These are phyloP conservation scores for Rhodinocichla rosea DNA, from an alignment of 2,113 vertebrate genomes.

Conservation along the genomic window DNA sequence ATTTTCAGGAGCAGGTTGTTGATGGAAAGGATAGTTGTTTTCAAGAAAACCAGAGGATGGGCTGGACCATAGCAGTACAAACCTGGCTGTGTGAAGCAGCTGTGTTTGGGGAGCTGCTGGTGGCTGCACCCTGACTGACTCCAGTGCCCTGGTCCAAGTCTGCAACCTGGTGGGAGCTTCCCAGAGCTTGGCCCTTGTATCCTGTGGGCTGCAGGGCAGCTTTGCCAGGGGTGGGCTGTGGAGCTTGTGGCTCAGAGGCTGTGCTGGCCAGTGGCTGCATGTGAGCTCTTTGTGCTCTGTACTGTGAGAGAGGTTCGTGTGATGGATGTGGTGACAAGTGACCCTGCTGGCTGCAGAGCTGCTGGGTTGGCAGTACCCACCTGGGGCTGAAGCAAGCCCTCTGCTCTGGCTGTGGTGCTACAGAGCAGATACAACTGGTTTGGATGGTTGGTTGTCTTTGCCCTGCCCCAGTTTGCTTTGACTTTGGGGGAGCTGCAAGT, in stretches of 20 bases:
- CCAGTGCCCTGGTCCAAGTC: fast-evolving
- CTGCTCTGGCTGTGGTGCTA: neutral
- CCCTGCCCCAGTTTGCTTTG: neutral
- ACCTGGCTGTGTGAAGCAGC: neutral
- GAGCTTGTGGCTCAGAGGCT: neutral
- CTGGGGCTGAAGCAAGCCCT: neutral
- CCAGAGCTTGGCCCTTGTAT: neutral
- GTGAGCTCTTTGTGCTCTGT: fast-evolving
- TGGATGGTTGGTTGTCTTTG: neutral
- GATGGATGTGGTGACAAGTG: neutral
- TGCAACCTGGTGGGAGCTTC: neutral
- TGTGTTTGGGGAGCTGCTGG: neutral
- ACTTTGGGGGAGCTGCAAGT: neutral
- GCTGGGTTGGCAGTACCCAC: neutral
- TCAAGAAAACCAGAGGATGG: neutral
- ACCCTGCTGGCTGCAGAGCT: neutral
- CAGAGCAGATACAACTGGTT: neutral
- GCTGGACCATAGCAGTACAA: fast-evolving
- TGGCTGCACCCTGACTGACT: neutral
- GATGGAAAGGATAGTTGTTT: neutral
- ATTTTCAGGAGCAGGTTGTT: neutral
- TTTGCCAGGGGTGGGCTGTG: fast-evolving
- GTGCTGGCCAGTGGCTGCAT: neutral
- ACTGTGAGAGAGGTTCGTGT: fast-evolving
- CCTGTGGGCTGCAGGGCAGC: neutral